A percentile compares a stretch with the other conserved stretches of the same genome.
phyloP scores from a whole-genome alignment of 2,113 vertebrate species.

The Albula glossodonta region DNA sequence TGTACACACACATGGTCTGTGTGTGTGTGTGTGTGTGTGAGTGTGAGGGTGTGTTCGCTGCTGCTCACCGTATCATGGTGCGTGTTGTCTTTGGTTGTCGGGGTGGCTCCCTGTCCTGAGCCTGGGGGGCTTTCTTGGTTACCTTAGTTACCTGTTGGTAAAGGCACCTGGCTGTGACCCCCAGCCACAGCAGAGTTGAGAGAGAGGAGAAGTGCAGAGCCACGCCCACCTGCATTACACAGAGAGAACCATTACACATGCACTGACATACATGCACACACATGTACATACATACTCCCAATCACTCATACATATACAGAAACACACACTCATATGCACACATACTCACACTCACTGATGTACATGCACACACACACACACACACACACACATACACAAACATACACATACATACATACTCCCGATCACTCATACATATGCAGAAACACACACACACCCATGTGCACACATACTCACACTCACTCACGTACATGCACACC shows the following conservation, averaged over 20 bases:
- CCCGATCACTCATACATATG: too few species aligned
- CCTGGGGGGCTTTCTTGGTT: constrained; percentile 76
- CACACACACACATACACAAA: too few species aligned
- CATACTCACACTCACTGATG: neutral
- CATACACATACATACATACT: too few species aligned
- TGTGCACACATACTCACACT: too few species aligned
- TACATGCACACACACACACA: too few species aligned
- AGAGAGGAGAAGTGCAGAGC: constrained; percentile 88
- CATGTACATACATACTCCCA: neutral
- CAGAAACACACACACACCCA: too few species aligned
- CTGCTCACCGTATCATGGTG: constrained; percentile 82
- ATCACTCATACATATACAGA: constrained; percentile 17
- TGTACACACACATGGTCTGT: neutral
- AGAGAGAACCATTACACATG: neutral
- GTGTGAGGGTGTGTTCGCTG: neutral
- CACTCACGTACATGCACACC: too few species aligned
- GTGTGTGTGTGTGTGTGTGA: neutral
- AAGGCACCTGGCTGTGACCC: constrained; percentile 87
- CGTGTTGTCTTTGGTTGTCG: constrained; percentile 68
- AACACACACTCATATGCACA: neutral
- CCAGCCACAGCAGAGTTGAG: constrained; percentile 89
- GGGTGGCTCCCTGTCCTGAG: constrained; percentile 68
- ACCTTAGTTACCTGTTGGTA: constrained; percentile 88
- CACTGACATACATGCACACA: constrained; percentile 10
- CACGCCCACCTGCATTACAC: constrained; percentile 80